Conservation (phyloP, 2,888 invertebrate genomes). For the Hyles lineata region DNA sequence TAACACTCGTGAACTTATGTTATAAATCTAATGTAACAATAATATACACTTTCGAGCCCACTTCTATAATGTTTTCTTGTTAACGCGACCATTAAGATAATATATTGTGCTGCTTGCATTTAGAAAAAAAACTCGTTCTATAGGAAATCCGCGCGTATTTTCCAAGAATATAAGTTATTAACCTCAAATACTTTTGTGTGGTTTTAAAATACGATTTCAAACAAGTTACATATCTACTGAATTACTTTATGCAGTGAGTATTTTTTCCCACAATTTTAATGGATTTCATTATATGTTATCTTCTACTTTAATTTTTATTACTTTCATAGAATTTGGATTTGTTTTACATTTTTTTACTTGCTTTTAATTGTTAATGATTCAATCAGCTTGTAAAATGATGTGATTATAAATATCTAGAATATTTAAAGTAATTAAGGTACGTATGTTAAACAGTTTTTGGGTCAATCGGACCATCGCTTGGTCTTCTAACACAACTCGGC, state of each 20-base stretch:
- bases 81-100: constrained; percentile 1
- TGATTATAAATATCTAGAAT: background rate
- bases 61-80: constrained; percentile 10
- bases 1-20: background rate
- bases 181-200: constrained; percentile 16
- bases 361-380: background rate
- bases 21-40: constrained; percentile 9
- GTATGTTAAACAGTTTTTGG: no score
- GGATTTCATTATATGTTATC: background rate
- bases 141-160: constrained; percentile 20
- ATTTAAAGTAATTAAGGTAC: no score
- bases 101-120: background rate
- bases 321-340: background rate
- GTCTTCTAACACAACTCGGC: no score
- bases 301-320: background rate
- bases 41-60: background rate
- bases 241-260: constrained; percentile 10
- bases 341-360: background rate
- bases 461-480: no score
- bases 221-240: constrained; percentile 3
- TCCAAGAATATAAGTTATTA: constrained; percentile 15
- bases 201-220: background rate
- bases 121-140: constrained; percentile 20
- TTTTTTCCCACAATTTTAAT: background rate
- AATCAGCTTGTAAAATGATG: constrained; percentile 1